A percentile compares a stretch with the other conserved stretches of the same genome.
phyloP scores from a whole-genome alignment of 2,888 invertebrate genomes.

The Rugalucina vietnamica region DNA sequence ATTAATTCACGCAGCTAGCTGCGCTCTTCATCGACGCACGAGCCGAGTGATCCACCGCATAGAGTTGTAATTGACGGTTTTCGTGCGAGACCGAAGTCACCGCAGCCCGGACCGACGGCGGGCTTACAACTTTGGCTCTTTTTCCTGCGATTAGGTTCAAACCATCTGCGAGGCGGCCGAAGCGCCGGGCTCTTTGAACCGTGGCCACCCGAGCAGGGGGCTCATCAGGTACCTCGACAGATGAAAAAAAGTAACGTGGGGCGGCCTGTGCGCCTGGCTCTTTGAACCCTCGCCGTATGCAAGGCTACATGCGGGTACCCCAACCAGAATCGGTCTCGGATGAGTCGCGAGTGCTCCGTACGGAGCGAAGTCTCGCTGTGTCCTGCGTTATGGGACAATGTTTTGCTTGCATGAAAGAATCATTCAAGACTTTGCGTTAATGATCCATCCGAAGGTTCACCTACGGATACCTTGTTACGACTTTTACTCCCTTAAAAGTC shows the following conservation, averaged over 20 bases:
- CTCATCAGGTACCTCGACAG: neutral
- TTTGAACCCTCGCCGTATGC: neutral
- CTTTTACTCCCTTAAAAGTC: slow-evolving; percentile 88
- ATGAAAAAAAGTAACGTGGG: neutral
- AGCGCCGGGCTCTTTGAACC: neutral
- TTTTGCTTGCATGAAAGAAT: too few relatives aligned
- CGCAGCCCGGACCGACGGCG: neutral
- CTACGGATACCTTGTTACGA: slow-evolving; percentile 89
- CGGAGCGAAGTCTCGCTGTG: too few relatives aligned
- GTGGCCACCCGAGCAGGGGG: neutral
- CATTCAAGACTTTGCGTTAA: slow-evolving; percentile 71
- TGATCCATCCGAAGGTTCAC: slow-evolving; percentile 87
- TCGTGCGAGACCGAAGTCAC: neutral
- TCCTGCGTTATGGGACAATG: too few relatives aligned
- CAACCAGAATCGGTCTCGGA: neutral
- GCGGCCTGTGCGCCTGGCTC: neutral
- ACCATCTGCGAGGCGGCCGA: neutral
- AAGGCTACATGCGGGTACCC: neutral
- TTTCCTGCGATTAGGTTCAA: neutral
- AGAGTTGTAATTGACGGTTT: slow-evolving; percentile 47
- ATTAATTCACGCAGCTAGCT: slow-evolving; percentile 85
- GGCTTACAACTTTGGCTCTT: neutral
- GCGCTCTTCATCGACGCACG: slow-evolving; percentile 88
- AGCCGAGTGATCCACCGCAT: slow-evolving; percentile 86
- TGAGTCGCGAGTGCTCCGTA: too few relatives aligned